phyloP scores from a whole-genome alignment of 2,113 vertebrate species.

The Acanthisitta chloris region DNA sequence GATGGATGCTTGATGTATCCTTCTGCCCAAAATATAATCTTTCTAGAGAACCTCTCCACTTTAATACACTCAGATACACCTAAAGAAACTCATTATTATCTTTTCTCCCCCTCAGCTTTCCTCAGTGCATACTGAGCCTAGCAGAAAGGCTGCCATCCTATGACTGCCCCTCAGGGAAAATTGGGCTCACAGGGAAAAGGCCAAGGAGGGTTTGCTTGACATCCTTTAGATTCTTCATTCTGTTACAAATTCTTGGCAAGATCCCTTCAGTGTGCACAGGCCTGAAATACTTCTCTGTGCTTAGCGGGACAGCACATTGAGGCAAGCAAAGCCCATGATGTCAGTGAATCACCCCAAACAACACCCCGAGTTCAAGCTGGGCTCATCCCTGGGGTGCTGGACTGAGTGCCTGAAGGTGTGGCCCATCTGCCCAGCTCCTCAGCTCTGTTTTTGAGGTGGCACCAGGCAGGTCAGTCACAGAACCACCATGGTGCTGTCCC shows the following conservation, averaged over 20 bases:
- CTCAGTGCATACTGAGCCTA: neutral
- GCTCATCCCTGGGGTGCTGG: too few relatives aligned
- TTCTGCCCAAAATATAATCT: neutral
- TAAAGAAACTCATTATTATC: neutral
- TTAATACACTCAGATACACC: neutral
- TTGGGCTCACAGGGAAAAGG: neutral
- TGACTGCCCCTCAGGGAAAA: neutral
- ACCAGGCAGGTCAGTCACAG: neutral
- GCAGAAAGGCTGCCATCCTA: neutral
- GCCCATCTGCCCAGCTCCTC: neutral
- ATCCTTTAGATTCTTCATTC: neutral
- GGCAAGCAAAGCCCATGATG: neutral
- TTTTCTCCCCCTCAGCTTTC: neutral
- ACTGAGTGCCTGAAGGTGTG: too few relatives aligned
- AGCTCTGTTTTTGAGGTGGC: neutral
- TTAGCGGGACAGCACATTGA: neutral
- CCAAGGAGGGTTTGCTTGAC: neutral
- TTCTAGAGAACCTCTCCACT: neutral
- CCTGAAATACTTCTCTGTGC: neutral
- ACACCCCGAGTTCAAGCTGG: neutral
- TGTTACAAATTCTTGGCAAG: neutral
- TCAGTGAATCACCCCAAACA: neutral
- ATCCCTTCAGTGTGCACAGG: neutral
- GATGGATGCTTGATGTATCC: neutral
- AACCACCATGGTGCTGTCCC: accelerated